phyloP scores from a whole-genome alignment of 1,140 invertebrate genomes.

The Meloidogyne floridensis region DNA sequence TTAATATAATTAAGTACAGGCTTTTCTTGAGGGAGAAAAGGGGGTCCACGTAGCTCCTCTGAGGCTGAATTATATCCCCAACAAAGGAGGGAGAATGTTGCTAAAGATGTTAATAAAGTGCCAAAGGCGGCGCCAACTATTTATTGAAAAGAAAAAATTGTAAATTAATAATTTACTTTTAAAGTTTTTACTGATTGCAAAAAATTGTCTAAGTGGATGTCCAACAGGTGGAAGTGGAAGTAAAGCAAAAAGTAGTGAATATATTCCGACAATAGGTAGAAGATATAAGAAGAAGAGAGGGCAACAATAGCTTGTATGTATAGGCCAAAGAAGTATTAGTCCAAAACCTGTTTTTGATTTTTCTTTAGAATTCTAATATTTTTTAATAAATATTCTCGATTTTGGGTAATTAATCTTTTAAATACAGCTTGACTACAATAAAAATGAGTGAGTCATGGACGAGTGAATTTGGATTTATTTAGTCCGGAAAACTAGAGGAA shows the following conservation, averaged over 20 bases:
- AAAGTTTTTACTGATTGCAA: slow-evolving; percentile 14
- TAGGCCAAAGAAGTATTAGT: not conserved
- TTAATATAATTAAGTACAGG: not conserved
- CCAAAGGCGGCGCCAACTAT: slow-evolving; percentile 12
- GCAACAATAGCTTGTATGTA: slow-evolving; percentile 20
- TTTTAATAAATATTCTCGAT: too few relatives aligned
- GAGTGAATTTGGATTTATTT: too few relatives aligned
- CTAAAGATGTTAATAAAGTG: slow-evolving; percentile 12
- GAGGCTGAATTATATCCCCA: not conserved
- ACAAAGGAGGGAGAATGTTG: slow-evolving; percentile 19
- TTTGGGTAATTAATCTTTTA: too few relatives aligned
- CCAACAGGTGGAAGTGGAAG: slow-evolving; percentile 11
- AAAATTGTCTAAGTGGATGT: slow-evolving; percentile 22
- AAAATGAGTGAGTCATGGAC: too few relatives aligned
- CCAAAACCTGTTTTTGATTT: not conserved
- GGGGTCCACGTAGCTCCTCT: not conserved
- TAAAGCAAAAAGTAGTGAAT: slow-evolving; percentile 26
- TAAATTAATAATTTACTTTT: not conserved
- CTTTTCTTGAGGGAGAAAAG: not conserved
- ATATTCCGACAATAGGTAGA: slow-evolving; percentile 14
- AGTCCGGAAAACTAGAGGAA: too few relatives aligned
- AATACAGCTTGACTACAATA: too few relatives aligned
- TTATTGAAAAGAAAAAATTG: not conserved
- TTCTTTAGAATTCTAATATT: too few relatives aligned
- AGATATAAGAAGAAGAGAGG: slow-evolving; percentile 17